Conservation (phyloP, 2,113 vertebrate species). For the Erythrocercus mccallii region DNA sequence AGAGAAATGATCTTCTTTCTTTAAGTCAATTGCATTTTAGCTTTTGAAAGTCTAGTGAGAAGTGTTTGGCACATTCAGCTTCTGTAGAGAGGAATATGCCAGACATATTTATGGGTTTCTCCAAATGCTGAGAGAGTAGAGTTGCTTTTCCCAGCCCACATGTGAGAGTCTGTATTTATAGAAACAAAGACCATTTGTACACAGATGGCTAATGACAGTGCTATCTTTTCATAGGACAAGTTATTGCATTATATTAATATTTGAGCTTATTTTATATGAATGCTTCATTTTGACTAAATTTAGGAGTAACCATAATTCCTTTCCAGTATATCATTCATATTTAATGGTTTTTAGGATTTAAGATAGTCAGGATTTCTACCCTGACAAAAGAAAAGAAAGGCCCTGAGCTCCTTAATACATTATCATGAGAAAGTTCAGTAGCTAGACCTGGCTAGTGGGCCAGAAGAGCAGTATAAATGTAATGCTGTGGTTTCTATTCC, state of each 20-base stretch:
- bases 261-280: not conserved
- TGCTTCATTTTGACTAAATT: conserved; percentile 11
- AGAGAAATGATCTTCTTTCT: not conserved
- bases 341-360: not conserved
- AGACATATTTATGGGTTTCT: not conserved
- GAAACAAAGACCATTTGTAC: not conserved
- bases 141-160: not conserved
- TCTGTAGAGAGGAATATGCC: not conserved
- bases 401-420: not conserved
- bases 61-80: not conserved
- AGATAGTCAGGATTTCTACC: not conserved
- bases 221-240: not conserved
- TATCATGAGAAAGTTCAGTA: not conserved
- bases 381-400: not conserved
- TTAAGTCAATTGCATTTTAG: not conserved
- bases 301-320: not conserved
- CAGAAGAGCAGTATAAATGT: not conserved
- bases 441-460: not conserved
- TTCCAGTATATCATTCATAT: not conserved
- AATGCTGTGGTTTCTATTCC: not conserved
- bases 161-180: conserved; percentile 4
- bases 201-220: conserved; percentile 39
- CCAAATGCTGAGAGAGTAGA: conserved; percentile 5
- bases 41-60: not conserved
- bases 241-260: not conserved